Base-by-base conservation (phyloP, 2,888 invertebrate species). In the Chouioia cunea region DNA sequence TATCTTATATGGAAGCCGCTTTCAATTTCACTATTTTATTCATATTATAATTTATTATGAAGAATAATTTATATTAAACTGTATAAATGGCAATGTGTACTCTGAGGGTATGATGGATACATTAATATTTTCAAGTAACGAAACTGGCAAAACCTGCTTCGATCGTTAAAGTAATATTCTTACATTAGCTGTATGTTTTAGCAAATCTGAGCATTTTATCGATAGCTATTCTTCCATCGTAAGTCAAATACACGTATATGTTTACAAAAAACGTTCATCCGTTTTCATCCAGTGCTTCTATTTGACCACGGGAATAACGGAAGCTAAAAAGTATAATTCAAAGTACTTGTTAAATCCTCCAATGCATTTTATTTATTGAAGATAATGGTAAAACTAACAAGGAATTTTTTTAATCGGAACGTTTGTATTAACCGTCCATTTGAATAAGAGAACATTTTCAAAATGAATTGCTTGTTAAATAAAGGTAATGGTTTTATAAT, bases 131-230 rank as follows among this genome's bases (percentile, higher is more conserved):
- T 36, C 36, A 10, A 12, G 10, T 36, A 36, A 36, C 12, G 36
- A 10, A 36, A 36, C 2, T 10, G 16, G 16, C 10, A 2, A n/a
- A 63, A 43, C 10, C 8, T 20, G 2, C 16, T 44, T 16, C 46
- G 36, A 53, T 23, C n/a, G 48, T 66, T 67, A 67, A 36, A 18
- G 59, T 59, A 66, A 66, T 52, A 46, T 23, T 52, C 54, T 60
- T 36, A 53, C 46, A 60, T 67, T 60, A 67, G 60, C 46, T 46
- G 27, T 4, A 18, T 23, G 47, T 57, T 46, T 53, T 53, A 60
- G 53, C 60, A 59, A 67, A 67, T 60, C 59, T 27, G 15, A 47
- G 53, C 50, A 67, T 54, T 53, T 50, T 15, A 20, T n/a, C 14
- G 15, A 10, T 44, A 44, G 27, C 23, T 46, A n/a, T 36, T 36